Evolutionary conservation across 37 sponge, comb jelly and placozoan species (phyloP), one percentile per base, ranked within the genome.

Genomic region (Tethya wilhelma): DNA sequence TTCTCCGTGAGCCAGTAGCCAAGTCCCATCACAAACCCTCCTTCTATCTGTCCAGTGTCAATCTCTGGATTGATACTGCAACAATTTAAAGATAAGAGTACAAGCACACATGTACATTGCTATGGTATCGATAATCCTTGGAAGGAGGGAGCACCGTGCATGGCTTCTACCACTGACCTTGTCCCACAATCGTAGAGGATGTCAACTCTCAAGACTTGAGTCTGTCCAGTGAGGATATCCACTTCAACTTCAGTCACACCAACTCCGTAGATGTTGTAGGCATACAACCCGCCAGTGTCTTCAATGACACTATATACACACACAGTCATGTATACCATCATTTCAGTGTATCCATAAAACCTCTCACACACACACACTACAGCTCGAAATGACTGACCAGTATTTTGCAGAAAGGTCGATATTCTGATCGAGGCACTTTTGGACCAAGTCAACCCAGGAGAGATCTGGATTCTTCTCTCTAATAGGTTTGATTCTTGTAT

Each of bases 101-200:
- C 23, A 40, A 77, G 11, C 5, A 32, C 40, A 44, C 26, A 44
- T 34, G n/a, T n/a, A n/a, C n/a, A n/a, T n/a, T n/a, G n/a, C 29
- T 56, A 74, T 58, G 58, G 20, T n/a, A n/a, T n/a, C n/a, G n/a
- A n/a, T n/a, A n/a, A n/a, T n/a, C n/a, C n/a, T n/a, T n/a, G n/a
- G n/a, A n/a, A n/a, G n/a, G n/a, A n/a, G n/a, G n/a, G n/a, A n/a
- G n/a, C n/a, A n/a, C n/a, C n/a, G n/a, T n/a, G n/a, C n/a, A n/a
- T n/a, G n/a, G n/a, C n/a, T n/a, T n/a, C n/a, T n/a, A n/a, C n/a
- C n/a, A n/a, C n/a, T n/a, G n/a, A n/a, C n/a, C n/a, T n/a, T n/a
- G n/a, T n/a, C 34, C 94, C 94, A 83, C 94, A 93, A 84, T 93
- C 94, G 28, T 87, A 90, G 40, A 93, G 80, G n/a, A 90, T 83